These are phyloP conservation scores for Iselma pallidipennis DNA, from an alignment of 2,888 invertebrate species.

Conservation along the genomic window DNA sequence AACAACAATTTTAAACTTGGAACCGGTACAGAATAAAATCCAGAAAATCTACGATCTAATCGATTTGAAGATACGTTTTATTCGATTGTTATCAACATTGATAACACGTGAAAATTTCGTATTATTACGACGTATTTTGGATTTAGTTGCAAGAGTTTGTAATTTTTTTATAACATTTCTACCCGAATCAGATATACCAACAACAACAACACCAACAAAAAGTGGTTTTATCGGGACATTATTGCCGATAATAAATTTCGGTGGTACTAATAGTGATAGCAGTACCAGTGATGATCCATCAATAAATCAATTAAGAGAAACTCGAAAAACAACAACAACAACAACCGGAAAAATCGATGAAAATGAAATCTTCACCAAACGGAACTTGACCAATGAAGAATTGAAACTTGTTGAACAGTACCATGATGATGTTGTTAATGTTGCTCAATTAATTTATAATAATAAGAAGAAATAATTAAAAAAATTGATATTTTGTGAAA, in stretches of 20 bases:
- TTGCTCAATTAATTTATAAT: neutral
- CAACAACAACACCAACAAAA: neutral
- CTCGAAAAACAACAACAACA: neutral
- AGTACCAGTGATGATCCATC: neutral
- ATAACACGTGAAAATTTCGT: slow-evolving; percentile 41
- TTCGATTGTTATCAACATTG: slow-evolving; percentile 35
- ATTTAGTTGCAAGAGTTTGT: slow-evolving; percentile 11
- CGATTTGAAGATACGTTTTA: slow-evolving; percentile 37
- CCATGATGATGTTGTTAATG: neutral
- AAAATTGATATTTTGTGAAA: too few species aligned
- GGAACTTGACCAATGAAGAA: neutral
- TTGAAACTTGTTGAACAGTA: neutral
- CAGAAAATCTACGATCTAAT: slow-evolving; percentile 32
- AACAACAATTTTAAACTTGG: slow-evolving; percentile 1
- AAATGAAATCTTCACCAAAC: neutral
- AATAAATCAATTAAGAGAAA: too few species aligned
- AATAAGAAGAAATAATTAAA: neutral
- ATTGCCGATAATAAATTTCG: neutral
- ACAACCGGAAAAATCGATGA: neutral
- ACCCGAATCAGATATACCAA: slow-evolving; percentile 4
- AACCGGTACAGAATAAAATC: slow-evolving; percentile 18
- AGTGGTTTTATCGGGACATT: neutral
- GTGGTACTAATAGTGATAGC: neutral
- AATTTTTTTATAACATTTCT: slow-evolving; percentile 12
- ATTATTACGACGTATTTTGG: slow-evolving; percentile 26